Conservation (phyloP, 1,140 invertebrate genomes). For the Bicyclus anynana region DNA sequence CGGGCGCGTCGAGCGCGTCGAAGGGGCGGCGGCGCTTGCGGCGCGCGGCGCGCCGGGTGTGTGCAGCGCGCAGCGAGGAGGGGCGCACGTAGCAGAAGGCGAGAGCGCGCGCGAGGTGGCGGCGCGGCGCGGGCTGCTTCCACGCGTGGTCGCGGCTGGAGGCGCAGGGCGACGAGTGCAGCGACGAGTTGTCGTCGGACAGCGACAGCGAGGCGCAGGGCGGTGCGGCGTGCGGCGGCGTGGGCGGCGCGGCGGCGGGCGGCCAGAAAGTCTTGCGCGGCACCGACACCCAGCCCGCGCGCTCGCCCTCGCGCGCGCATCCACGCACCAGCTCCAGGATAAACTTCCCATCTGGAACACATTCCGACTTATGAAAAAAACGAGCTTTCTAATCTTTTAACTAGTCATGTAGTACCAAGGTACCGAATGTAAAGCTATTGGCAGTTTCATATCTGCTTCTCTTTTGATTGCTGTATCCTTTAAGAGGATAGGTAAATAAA, state of each 20-base stretch:
- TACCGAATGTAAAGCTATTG: too few species aligned
- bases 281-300: constrained; percentile 90
- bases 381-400: too few species aligned
- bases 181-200: constrained; percentile 92
- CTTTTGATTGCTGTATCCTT: too few species aligned
- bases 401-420: too few species aligned
- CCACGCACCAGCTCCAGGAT: constrained; percentile 90
- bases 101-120: constrained; percentile 79
- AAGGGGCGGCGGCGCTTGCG: background rate
- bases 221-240: constrained; percentile 64
- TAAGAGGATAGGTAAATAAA: too few species aligned
- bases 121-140: constrained; percentile 87
- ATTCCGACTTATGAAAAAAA: background rate
- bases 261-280: constrained; percentile 92
- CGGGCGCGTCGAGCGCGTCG: constrained; percentile 10
- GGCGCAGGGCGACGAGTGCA: constrained; percentile 89
- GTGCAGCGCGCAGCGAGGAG: constrained; percentile 50
- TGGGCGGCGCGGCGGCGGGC: constrained; percentile 81
- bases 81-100: constrained; percentile 84
- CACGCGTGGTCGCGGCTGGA: constrained; percentile 90
- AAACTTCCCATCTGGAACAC: constrained; percentile 87
- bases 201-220: constrained; percentile 78
- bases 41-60: background rate
- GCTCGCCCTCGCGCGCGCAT: constrained; percentile 86
- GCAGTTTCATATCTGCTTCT: too few species aligned